phyloP scores from a whole-genome alignment of 2,888 invertebrate species.

The Diogma glabrata region DNA sequence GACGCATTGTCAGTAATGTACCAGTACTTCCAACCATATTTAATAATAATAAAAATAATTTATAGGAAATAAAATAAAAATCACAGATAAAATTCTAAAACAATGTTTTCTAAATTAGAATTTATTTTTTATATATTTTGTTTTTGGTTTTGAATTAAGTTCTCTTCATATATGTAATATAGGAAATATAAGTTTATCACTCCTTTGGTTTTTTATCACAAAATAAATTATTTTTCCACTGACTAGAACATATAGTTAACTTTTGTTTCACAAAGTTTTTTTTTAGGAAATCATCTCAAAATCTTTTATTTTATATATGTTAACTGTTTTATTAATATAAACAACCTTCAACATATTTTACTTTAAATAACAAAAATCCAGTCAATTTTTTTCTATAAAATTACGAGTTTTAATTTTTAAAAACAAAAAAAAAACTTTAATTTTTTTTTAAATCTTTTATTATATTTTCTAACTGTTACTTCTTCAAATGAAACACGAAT shows the following conservation, averaged over 20 bases:
- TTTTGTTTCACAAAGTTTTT: background rate
- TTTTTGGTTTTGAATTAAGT: too few species aligned
- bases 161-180: too few species aligned
- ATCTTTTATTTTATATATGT: background rate
- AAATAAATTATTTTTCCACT: constrained; percentile 1
- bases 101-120: background rate
- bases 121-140: too few species aligned
- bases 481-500: constrained; percentile 3
- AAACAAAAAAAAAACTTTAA: background rate
- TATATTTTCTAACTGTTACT: background rate
- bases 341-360: background rate
- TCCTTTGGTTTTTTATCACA: constrained; percentile 8
- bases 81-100: constrained; percentile 6
- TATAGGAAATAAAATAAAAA: constrained; percentile 2
- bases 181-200: too few species aligned
- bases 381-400: background rate
- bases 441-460: background rate
- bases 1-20: constrained; percentile 77
- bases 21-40: constrained; percentile 74
- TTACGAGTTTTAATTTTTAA: too few species aligned
- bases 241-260: background rate
- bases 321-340: background rate
- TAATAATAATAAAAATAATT: constrained; percentile 13
- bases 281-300: background rate
- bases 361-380: background rate